Evolutionary conservation across 2,888 invertebrate species (phyloP).

Genomic region (Hartigia nigra): DNA sequence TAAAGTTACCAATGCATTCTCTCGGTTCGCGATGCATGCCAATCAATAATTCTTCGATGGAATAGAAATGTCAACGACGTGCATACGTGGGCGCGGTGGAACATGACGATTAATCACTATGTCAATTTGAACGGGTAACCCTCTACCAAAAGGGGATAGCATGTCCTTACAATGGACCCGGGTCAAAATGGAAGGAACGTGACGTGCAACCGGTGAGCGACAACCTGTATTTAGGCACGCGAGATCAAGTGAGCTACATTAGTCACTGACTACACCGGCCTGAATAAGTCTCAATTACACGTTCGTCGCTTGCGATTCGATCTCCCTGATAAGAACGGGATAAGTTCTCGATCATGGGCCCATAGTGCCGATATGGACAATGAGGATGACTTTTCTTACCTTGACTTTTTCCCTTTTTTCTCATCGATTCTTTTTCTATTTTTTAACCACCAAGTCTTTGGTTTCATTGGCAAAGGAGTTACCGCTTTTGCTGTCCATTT

Average conservation of each 20-base stretch:
- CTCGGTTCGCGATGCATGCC: background rate
- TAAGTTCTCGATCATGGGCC: conserved; percentile 1
- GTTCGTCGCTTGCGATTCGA: conserved; percentile 1
- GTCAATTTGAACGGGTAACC: conserved; percentile 23
- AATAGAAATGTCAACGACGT: conserved; percentile 22
- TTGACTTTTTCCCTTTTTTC: background rate
- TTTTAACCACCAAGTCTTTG: background rate
- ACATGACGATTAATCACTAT: conserved; percentile 23
- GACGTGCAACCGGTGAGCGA: background rate
- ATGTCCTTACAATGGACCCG: conserved; percentile 10
- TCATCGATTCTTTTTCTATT: background rate
- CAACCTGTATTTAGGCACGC: conserved; percentile 9
- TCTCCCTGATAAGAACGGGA: conserved; percentile 1
- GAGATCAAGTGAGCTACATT: conserved; percentile 3
- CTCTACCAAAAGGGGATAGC: conserved; percentile 19
- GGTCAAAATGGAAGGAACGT: background rate
- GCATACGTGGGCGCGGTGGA: conserved; percentile 17
- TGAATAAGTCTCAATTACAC: conserved; percentile 8
- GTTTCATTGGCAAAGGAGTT: background rate
- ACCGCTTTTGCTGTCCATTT: background rate
- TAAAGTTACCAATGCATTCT: background rate
- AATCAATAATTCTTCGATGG: conserved; percentile 18
- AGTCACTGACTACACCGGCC: conserved; percentile 1
- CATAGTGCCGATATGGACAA: background rate
- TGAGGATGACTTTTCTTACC: background rate